Evolutionary conservation across 2,113 vertebrate species (phyloP).

Genomic region (Microtus richardsoni): DNA sequence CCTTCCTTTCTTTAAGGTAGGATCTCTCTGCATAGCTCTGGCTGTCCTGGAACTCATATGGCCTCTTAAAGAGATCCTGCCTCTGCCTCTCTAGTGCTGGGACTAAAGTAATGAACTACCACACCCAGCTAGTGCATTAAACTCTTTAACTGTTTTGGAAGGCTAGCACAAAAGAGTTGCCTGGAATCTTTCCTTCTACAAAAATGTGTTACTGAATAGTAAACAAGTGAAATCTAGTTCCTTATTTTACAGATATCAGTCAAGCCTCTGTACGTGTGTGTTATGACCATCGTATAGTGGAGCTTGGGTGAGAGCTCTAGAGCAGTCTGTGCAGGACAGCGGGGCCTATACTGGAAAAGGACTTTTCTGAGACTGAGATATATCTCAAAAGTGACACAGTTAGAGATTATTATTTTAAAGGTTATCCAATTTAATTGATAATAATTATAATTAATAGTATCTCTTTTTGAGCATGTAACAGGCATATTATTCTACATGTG

Average conservation of each 20-base stretch:
- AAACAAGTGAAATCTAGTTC: constrained; percentile 33
- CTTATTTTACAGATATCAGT: constrained; percentile 48
- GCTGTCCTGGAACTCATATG: neutral
- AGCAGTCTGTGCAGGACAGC: neutral
- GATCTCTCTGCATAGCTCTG: neutral
- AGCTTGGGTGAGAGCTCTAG: constrained; percentile 43
- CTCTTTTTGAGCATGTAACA: neutral
- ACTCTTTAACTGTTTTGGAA: constrained; percentile 48
- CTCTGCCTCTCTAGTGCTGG: neutral
- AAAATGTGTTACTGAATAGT: constrained; percentile 31
- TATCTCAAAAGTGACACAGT: constrained; percentile 20
- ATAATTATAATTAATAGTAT: neutral
- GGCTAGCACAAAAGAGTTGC: constrained; percentile 23
- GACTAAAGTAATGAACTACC: neutral
- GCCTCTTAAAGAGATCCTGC: neutral
- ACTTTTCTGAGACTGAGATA: constrained; percentile 34
- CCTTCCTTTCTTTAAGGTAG: neutral
- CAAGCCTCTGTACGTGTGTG: neutral
- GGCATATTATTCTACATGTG: neutral
- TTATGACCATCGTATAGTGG: neutral
- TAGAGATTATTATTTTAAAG: constrained; percentile 55
- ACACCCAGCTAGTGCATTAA: neutral
- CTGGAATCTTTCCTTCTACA: constrained; percentile 20
- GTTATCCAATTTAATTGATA: neutral
- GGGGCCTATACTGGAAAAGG: neutral